These are phyloP conservation scores for Sinohyriopsis cumingii DNA, from an alignment of 2,888 invertebrate species.

Conservation along the genomic window DNA sequence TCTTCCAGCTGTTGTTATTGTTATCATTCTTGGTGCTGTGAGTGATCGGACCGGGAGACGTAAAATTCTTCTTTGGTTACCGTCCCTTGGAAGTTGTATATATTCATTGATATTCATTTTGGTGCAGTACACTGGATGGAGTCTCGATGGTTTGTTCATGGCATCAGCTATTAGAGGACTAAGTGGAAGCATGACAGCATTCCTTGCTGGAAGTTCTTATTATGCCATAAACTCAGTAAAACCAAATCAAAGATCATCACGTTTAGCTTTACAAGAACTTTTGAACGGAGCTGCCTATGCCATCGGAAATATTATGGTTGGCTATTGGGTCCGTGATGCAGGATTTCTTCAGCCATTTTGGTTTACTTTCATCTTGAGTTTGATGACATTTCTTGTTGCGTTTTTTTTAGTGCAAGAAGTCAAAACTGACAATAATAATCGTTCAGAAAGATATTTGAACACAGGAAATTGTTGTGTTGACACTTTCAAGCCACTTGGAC, in stretches of 20 bases:
- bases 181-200: constrained; percentile 65
- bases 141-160: constrained; percentile 64
- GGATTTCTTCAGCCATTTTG: constrained; percentile 68
- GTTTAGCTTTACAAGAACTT: constrained; percentile 62
- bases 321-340: constrained; percentile 61
- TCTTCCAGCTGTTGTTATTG: constrained; percentile 64
- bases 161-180: constrained; percentile 63
- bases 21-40: constrained; percentile 67
- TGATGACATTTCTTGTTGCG: constrained; percentile 61
- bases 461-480: constrained; percentile 60
- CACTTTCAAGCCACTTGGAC: constrained; percentile 58
- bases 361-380: constrained; percentile 64
- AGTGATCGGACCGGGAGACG: constrained; percentile 67
- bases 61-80: constrained; percentile 68
- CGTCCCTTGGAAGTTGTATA: constrained; percentile 63
- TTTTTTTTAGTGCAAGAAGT: constrained; percentile 62
- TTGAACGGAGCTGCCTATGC: constrained; percentile 65
- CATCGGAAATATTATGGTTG: constrained; percentile 64
- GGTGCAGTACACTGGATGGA: constrained; percentile 63
- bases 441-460: constrained; percentile 18
- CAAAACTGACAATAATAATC: constrained; percentile 27
- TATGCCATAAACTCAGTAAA: constrained; percentile 62
- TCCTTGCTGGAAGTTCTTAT: constrained; percentile 61
- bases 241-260: constrained; percentile 54
- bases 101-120: constrained; percentile 64